Evolutionary conservation across 2,113 vertebrate genomes (phyloP).

Genomic region (Coracopsis vasa): DNA sequence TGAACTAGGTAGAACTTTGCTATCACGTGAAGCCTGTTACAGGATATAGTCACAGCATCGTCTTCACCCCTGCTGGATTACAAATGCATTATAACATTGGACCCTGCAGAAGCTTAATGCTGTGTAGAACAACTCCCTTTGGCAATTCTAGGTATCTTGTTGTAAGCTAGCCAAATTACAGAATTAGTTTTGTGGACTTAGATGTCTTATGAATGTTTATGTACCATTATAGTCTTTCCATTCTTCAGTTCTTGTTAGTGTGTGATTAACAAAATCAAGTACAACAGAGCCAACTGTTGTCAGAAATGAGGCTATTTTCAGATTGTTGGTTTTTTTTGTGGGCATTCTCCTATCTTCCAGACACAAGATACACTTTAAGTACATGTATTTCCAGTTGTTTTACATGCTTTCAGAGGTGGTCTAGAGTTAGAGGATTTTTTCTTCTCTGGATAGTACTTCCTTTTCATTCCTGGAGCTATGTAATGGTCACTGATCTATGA

Average conservation of each 20-base stretch:
- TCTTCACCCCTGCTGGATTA: background rate
- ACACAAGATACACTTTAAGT: background rate
- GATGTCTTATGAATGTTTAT: background rate
- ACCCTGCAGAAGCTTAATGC: background rate
- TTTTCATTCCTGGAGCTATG: background rate
- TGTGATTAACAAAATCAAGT: background rate
- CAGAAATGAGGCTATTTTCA: background rate
- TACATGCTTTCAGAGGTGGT: background rate
- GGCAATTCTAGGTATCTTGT: background rate
- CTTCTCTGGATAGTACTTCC: background rate
- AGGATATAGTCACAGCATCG: background rate
- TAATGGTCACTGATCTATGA: background rate
- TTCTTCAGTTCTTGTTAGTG: background rate
- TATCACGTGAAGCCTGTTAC: background rate
- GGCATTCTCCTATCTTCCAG: background rate
- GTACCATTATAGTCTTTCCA: background rate
- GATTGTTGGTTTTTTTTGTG: background rate
- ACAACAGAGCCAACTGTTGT: background rate
- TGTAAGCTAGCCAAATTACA: background rate
- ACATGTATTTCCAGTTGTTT: background rate
- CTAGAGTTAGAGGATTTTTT: background rate
- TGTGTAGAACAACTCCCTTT: background rate
- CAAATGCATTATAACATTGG: rapidly evolving
- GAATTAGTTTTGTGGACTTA: background rate
- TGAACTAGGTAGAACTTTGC: background rate